These are phyloP conservation scores for Seriola quinqueradiata DNA, from an alignment of 2,113 vertebrate species.

Conservation along the genomic window DNA sequence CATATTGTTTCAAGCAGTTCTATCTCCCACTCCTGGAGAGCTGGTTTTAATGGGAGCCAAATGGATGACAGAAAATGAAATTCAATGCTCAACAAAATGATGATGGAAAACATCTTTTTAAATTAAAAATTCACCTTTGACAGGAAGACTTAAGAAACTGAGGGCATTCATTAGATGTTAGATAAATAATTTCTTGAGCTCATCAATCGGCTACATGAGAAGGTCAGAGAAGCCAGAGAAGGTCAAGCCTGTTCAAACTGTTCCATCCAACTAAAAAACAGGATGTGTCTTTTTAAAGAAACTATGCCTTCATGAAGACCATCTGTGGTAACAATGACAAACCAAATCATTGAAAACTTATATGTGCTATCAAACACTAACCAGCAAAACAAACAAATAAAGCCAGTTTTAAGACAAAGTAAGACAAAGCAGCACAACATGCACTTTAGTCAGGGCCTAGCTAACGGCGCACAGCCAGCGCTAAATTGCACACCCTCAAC, in stretches of 20 bases:
- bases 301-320: not conserved
- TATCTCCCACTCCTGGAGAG: not conserved
- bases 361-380: not conserved
- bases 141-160: not conserved
- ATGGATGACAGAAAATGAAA: not conserved
- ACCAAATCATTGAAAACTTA: not conserved
- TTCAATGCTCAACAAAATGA: not conserved
- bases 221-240: not conserved
- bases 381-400: not conserved
- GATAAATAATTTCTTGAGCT: constrained; percentile 2
- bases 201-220: not conserved
- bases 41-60: not conserved
- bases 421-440: constrained; percentile 18
- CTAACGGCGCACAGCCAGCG: constrained; percentile 62
- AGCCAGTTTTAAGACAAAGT: constrained; percentile 5
- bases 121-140: not conserved
- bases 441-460: constrained; percentile 52
- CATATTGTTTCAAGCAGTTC: not conserved
- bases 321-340: not conserved
- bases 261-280: constrained; percentile 10
- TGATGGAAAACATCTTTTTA: not conserved
- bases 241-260: constrained; percentile 21
- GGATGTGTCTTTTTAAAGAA: not conserved
- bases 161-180: not conserved
- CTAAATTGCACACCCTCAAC: constrained; percentile 59